Base-by-base conservation (phyloP, 1,140 invertebrate species). In the Metopolophium dirhodum region DNA sequence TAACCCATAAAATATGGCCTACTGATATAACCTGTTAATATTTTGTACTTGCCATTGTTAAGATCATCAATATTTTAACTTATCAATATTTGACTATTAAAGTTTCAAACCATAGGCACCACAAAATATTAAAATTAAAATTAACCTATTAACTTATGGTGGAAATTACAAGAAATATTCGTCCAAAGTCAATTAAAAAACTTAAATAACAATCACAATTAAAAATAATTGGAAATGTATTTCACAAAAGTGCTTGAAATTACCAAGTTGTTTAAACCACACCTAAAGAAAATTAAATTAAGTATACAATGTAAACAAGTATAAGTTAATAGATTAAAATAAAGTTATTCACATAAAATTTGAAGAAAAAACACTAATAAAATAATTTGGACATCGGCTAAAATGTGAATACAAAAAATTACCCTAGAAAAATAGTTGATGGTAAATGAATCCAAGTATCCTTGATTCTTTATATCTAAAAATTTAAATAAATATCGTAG, bases 361-460 rank as follows among this genome's bases (percentile, higher is more conserved):
- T 30, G 9, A 11, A n/a, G 30, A n/a, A 57, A 68, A 68, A 68
- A 61, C 11, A 61, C 57, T 26, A 8, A 57, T 26, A 57, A 30
- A 68, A 77, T 14, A 77, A 77, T n/a, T 77, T 77, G 4, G 11
- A 68, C 3, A 68, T 7, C 4, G 2, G n/a, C 11, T 68, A n/a
- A 68, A 61, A 77, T n/a, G 6, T 77, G 7, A 30, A 61, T 30
- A 61, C 18, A 77, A n/a, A 61, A 45, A 90, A 95, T 95, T 95
- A 98, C 97, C 95, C 98, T 97, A 94, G 99, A 99, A 95, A 99
- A 99, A 95, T 98, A 99, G 95, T 98, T 98, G 1, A 99, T 95
- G 6, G 97, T 97, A 95, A 99, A 99, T 1, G 97, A 97, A 95
- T 99, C 98, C 47, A 99, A 95, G 95, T 98, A 98, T 83, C 98